Evolutionary conservation across 2,888 invertebrate species (phyloP), one percentile per base, ranked within the genome.

Genomic region (Dendrolimus pini): DNA sequence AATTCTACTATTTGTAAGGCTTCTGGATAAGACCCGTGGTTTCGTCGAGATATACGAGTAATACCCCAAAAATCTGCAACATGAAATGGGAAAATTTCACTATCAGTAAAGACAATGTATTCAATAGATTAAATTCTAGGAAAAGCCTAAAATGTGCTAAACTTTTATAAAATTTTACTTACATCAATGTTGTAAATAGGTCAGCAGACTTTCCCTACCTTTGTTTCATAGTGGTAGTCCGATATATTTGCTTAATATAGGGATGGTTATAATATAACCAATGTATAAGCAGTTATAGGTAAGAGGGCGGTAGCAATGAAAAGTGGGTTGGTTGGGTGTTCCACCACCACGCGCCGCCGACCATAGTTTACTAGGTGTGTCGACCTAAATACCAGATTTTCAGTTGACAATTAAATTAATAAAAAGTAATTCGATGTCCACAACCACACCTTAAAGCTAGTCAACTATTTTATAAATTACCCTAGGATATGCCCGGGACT

Each of bases 301-400:
- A 55, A 53, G 42, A 55, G 56, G 60, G 54, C 52, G 59, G 61
- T 61, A 56, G 61, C 58, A 42, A 41, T 41, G 41, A 30, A 30
- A 30, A 30, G 30, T 30, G 30, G 30, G 53, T 54, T 58, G 67
- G 70, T 63, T 62, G 70, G 72, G 71, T 65, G 57, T 61, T 55
- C 30, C 30, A 55, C 63, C 61, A 57, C 59, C 56, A 52, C 54
- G 61, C 61, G 60, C 59, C 63, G 58, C 59, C 55, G 55, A 54
- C 54, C 30, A 41, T 12, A 18, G 54, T 9, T 14, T 30, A 41
- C n/a, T 54, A 73, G 83, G 85, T 72, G 84, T 72, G 83, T 71
- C 74, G 82, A 83, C 84, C 84, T 77, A 78, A 70, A 78, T 80
- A 77, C 64, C 62, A 66, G 64, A 74, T 72, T 80, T 74, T 68